phyloP scores from a whole-genome alignment of 2,797 vertebrate species.

The Tokudaia muenninki region DNA sequence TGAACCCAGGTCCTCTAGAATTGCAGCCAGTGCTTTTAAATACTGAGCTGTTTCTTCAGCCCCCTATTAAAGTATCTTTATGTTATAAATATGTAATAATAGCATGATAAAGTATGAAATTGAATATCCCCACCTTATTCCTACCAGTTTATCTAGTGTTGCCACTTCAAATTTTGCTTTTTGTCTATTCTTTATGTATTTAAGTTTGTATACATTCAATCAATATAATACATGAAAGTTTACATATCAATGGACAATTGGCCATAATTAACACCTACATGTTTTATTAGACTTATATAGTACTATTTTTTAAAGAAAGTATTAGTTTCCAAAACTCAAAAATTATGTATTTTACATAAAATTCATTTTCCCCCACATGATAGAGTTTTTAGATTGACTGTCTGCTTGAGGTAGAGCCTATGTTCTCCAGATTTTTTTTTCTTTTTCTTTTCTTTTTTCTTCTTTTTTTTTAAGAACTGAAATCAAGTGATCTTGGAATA shows the following conservation, averaged over 20 bases:
- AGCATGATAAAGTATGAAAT: constrained; percentile 46
- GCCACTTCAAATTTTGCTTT: constrained; percentile 38
- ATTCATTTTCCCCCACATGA: neutral
- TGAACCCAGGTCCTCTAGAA: neutral
- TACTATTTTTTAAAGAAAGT: constrained; percentile 49
- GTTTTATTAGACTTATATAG: neutral
- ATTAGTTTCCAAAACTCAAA: constrained; percentile 40
- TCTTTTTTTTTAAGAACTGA: neutral
- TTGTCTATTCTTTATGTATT: constrained; percentile 40
- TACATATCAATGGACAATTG: neutral
- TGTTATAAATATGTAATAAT: constrained; percentile 32
- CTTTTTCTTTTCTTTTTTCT: neutral
- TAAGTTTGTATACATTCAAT: neutral
- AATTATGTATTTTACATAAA: constrained; percentile 40
- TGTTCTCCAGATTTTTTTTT: constrained; percentile 28
- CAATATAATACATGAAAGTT: neutral
- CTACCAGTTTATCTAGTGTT: neutral
- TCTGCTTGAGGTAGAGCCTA: neutral
- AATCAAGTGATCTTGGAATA: neutral
- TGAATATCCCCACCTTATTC: constrained; percentile 1
- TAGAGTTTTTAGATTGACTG: neutral
- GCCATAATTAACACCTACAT: neutral
- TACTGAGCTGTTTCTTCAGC: neutral
- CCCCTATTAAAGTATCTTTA: constrained; percentile 30
- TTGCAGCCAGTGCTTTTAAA: neutral